Evolutionary conservation across 2,888 invertebrate species (phyloP), one percentile per base, ranked within the genome.

Genomic region (Lapara coniferarum): DNA sequence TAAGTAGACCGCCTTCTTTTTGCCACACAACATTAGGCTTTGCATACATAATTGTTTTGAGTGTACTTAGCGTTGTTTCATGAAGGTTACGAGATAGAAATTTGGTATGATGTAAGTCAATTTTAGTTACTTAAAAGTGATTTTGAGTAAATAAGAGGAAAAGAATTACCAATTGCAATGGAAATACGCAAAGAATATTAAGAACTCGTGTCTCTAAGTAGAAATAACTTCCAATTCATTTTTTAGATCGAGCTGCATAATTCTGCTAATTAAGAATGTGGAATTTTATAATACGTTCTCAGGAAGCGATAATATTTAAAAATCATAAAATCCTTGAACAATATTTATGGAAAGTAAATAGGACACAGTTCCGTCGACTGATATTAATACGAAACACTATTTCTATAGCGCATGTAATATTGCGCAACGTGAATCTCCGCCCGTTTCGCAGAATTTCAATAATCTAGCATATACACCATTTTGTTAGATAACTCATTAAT

Each of bases 401-500:
- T 63, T 63, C 63, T 13, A 63, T 16, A 49, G 16, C 67, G 13
- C 7, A 56, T 46, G 14, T 56, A 67, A 56, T n/a, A 19, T 25
- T 56, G 56, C 56, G 67, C 46, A 67, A 67, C 46, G 55, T 19
- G 46, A 19, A 67, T 56, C 19, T 46, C 13, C 13, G 2, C 63
- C 19, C 63, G 19, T 46, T 63, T 63, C 63, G 19, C 19, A 10
- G 63, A 63, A 63, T 25, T 13, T 25, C 25, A 10, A 19, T 56
- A 56, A 56, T 56, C 63, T 49, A 14, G 53, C 30, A 16, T 56
- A 63, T 51, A 30, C 37, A 25, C 57, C 13, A 14, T 58, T 72
- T 68, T 70, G 77, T 85, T 82, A 89, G 85, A 82, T 89, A 89
- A 87, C 80, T 78, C 79, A 78, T 84, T 86, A 86, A 87, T 86